Percentiles rank a stretch among this genome's conserved stretches.
phyloP scores from a whole-genome alignment of 2,797 vertebrate species.

The Lerista edwardsae region DNA sequence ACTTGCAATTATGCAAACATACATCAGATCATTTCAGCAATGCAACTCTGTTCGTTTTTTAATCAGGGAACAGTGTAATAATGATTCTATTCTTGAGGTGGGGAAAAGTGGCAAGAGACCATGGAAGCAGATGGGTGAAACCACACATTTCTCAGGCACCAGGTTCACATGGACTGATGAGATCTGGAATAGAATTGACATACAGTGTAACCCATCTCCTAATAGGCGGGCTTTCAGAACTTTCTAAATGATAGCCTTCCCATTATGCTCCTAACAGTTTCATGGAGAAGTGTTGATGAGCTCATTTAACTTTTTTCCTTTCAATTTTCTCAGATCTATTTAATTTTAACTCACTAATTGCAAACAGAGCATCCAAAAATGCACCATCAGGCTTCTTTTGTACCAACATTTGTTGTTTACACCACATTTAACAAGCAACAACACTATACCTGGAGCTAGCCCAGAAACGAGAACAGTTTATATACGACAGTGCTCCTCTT shows the following conservation, averaged over 20 bases:
- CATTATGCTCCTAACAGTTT: neutral
- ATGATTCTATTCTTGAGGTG: neutral
- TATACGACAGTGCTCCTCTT: neutral
- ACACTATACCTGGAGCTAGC: constrained; percentile 7
- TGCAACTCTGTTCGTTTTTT: neutral
- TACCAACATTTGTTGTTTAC: constrained; percentile 4
- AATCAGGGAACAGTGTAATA: neutral
- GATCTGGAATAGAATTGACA: neutral
- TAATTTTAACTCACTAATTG: constrained; percentile 17
- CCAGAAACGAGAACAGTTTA: constrained; percentile 6
- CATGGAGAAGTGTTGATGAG: neutral
- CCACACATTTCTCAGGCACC: neutral
- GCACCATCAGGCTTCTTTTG: neutral
- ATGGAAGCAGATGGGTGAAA: neutral
- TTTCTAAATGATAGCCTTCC: constrained; percentile 5
- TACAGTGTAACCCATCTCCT: neutral
- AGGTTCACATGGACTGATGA: neutral
- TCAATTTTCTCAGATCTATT: constrained; percentile 18
- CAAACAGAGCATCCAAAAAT: neutral
- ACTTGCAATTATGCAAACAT: neutral
- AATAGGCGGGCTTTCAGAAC: neutral
- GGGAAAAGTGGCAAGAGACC: neutral
- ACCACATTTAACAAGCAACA: neutral
- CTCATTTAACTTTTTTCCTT: neutral
- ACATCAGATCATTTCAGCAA: neutral